Conservation (phyloP, 2,797 vertebrate species). For the Nothura maculosa region DNA sequence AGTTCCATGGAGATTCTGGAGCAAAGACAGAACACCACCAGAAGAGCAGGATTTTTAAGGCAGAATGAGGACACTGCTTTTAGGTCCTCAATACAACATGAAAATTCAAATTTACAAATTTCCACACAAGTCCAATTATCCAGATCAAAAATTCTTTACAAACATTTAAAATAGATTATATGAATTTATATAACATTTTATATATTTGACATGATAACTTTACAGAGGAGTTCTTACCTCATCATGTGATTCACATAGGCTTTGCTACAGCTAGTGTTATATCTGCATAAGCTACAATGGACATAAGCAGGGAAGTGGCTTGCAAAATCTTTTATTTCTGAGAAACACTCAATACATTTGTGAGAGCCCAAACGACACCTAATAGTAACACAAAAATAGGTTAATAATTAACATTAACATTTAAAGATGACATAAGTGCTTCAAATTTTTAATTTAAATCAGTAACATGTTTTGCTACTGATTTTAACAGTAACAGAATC, state of each 20-base stretch:
- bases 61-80: not conserved
- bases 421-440: not conserved
- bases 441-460: not conserved
- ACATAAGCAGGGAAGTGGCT: slow-evolving; percentile 92
- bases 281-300: slow-evolving; percentile 93
- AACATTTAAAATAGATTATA: not conserved
- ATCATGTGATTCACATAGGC: slow-evolving; percentile 95
- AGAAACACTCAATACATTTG: slow-evolving; percentile 94
- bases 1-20: not conserved
- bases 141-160: not conserved
- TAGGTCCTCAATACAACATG: not conserved
- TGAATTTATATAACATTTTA: not conserved
- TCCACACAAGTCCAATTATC: not conserved
- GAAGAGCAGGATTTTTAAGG: not conserved
- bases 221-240: slow-evolving; percentile 81
- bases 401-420: not conserved
- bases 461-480: not conserved
- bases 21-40: not conserved
- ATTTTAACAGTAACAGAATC: no score
- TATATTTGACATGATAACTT: not conserved
- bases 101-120: not conserved
- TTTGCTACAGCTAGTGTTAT: slow-evolving; percentile 94
- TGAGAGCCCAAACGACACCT: slow-evolving; percentile 82
- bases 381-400: slow-evolving; percentile 50
- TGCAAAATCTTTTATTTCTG: slow-evolving; percentile 89